These are phyloP conservation scores for fruit fly (Drosophila melanogaster) DNA, from an alignment of 1,140 invertebrate genomes.

Conservation along the genomic window Release_6_plus_ISO1_MT NC_004354.4:8478501-8479000, in stretches of 20 bases:
- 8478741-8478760: neutral
- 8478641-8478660: too few relatives aligned
- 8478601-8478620: too few relatives aligned
- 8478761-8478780: neutral
- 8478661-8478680: too few relatives aligned
- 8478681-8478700: too few relatives aligned
- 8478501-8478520: neutral
- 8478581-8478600: neutral
- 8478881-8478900: neutral
- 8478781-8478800: neutral
- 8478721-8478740: neutral
- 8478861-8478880: neutral
- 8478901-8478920: too few relatives aligned
- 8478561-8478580: slow-evolving; percentile 6
- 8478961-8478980: neutral
- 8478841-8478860: neutral
- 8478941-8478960: too few relatives aligned
- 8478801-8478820: neutral
- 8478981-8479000: neutral
- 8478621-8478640: too few relatives aligned
- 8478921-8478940: too few relatives aligned
- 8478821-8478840: neutral
- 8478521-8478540: too few relatives aligned
- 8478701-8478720: neutral
- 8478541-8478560: too few relatives aligned